Conservation (phyloP, 2,888 invertebrate genomes). For the Seira musarum region DNA sequence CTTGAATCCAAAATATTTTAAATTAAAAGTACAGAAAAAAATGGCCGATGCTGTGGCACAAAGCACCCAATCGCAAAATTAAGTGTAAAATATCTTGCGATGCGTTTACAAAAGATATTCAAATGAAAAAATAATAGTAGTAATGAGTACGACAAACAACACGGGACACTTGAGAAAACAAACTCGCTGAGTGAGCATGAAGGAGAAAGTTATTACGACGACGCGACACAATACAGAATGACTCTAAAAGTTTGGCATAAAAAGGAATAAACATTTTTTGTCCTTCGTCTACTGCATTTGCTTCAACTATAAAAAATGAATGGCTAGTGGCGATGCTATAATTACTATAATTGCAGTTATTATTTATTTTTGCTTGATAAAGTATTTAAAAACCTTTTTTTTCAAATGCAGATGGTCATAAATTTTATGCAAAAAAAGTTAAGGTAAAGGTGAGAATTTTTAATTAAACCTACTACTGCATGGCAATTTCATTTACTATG, state of each 20-base stretch:
- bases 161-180: conserved; percentile 52
- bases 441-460: conserved; percentile 57
- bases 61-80: conserved; percentile 2
- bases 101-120: background rate
- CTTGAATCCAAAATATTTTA: too few species aligned
- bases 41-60: conserved; percentile 29
- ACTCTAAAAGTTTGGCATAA: too few species aligned
- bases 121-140: conserved; percentile 1
- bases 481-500: background rate
- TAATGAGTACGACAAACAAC: conserved; percentile 55
- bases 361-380: conserved; percentile 39
- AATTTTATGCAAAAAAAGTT: conserved; percentile 32
- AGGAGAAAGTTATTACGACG: conserved; percentile 55
- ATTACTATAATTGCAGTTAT: conserved; percentile 55
- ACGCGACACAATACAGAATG: background rate
- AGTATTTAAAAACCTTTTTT: conserved; percentile 41
- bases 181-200: conserved; percentile 48
- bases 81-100: background rate
- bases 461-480: conserved; percentile 37
- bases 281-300: background rate
- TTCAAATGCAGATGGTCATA: conserved; percentile 31
- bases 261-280: background rate
- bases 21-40: too few species aligned
- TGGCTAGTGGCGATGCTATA: conserved; percentile 44
- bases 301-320: conserved; percentile 7